Conservation (phyloP, 2,113 vertebrate genomes). For the Crotalus helleri region DNA sequence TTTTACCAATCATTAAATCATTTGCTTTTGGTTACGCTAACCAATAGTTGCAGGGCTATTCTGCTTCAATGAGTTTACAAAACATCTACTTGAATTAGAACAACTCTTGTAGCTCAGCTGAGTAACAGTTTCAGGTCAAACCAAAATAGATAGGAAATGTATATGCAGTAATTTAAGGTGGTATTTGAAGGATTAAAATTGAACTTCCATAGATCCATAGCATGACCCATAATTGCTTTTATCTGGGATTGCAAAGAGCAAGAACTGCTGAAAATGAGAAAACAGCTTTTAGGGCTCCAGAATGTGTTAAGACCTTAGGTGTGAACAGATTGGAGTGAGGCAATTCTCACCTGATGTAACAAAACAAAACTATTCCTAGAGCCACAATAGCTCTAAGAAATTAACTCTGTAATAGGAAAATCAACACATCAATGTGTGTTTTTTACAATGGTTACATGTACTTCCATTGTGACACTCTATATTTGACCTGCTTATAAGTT, state of each 20-base stretch:
- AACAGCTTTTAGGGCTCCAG: slow-evolving; percentile 18
- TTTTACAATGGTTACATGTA: background rate
- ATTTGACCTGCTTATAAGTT: background rate
- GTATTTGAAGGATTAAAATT: slow-evolving; percentile 6
- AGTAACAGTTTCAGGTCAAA: background rate
- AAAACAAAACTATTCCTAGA: slow-evolving; percentile 2
- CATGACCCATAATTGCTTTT: slow-evolving; percentile 14
- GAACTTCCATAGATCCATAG: slow-evolving; percentile 9
- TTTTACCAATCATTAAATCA: background rate
- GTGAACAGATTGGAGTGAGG: slow-evolving; percentile 15
- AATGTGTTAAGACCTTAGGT: slow-evolving; percentile 16
- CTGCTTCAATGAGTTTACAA: background rate
- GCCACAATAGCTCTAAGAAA: slow-evolving; percentile 1
- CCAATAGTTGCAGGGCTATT: background rate
- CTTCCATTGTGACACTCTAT: background rate
- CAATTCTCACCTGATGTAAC: slow-evolving; percentile 19
- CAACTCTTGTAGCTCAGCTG: background rate
- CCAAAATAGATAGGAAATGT: background rate
- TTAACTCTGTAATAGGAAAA: slow-evolving; percentile 1
- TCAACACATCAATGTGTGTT: background rate
- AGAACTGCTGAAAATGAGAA: slow-evolving; percentile 20
- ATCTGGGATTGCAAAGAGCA: slow-evolving; percentile 6
- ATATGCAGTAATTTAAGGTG: background rate
- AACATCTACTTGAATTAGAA: background rate
- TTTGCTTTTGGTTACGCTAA: background rate